Evolutionary conservation across 1,140 invertebrate species (phyloP).

Genomic region (Megalonaias nervosa): DNA sequence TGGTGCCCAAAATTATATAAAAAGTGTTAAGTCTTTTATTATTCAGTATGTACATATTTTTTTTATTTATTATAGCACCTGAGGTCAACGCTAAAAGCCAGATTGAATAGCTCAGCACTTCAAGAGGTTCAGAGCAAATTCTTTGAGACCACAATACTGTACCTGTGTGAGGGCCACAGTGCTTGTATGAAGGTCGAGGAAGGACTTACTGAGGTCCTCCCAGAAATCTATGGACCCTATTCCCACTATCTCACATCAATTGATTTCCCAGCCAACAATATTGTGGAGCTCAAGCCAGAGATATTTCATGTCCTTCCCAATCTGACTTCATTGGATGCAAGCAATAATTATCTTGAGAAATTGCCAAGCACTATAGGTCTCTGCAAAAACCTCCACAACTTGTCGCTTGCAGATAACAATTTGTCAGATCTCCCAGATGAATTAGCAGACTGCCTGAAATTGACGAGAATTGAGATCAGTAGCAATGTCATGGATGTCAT

Average conservation of each 20-base stretch:
- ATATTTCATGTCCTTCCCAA: constrained; percentile 40
- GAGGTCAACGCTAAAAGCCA: too few relatives aligned
- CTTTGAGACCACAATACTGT: constrained; percentile 29
- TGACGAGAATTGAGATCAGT: constrained; percentile 44
- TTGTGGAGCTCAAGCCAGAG: constrained; percentile 23
- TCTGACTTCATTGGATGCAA: constrained; percentile 46
- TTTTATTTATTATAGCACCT: too few relatives aligned
- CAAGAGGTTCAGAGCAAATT: constrained; percentile 24
- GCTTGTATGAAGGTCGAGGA: constrained; percentile 38
- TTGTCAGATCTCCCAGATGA: constrained; percentile 43
- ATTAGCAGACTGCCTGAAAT: constrained; percentile 32
- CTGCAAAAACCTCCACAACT: constrained; percentile 37
- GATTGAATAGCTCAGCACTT: constrained; percentile 20
- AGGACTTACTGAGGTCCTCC: constrained; percentile 27
- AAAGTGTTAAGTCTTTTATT: too few relatives aligned
- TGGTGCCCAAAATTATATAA: too few relatives aligned
- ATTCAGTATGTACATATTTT: too few relatives aligned
- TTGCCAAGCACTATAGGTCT: constrained; percentile 42
- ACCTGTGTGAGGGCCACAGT: constrained; percentile 46
- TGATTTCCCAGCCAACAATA: constrained; percentile 26
- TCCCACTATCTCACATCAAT: constrained; percentile 36
- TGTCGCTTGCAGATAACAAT: constrained; percentile 38
- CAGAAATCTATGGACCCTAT: constrained; percentile 34
- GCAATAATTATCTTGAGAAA: constrained; percentile 37
- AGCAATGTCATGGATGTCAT: constrained; percentile 41